Base-by-base conservation (phyloP, 2,888 invertebrate species). In the Phorcus lineatus region DNA sequence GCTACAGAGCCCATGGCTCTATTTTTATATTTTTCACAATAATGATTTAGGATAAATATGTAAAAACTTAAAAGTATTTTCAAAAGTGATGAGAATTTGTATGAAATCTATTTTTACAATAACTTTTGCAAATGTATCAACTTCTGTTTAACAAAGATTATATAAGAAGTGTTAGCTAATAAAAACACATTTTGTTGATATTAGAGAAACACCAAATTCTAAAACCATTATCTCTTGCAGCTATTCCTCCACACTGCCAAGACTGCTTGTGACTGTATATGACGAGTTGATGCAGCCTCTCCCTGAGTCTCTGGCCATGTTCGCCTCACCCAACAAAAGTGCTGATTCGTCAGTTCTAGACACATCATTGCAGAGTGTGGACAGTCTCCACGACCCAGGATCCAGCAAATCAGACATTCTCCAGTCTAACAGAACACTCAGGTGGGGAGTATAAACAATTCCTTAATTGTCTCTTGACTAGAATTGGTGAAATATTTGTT, bases 281-380 rank as follows among this genome's bases (percentile, higher is more conserved):
- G 89, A 90, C 85, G 90, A 90, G 55, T 82, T 91, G 67, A 89
- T 89, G 89, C 89, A 90, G 81, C 90, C 90, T 7, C 77, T 89
- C 24, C 91, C 91, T n/a, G 82, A 83, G 11, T 80, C 78, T 2
- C 84, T 91, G 22, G 86, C 88, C 28, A 84, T 84, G 36, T 82
- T 89, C 66, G 77, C 86, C 19, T 89, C 89, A 13, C 89, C 89
- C 19, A 82, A 84, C 28, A 83, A 79, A n/a, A 85, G 76, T 76
- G 82, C 62, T 19, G 82, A 86, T 77, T 84, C 84, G 19, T 88
- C 88, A 0, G 84, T 83, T 16, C 77, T 88, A 3, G 81, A 84
- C 74, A 67, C 77, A 0, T 86, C 87, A 2, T 17, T 82, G 0
- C 70, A 74, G 40, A 83, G 81, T 74, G 28, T 9, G 40, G 84